Conservation (phyloP, 2,797 vertebrate genomes). For the Chelidonichthys spinosus region DNA sequence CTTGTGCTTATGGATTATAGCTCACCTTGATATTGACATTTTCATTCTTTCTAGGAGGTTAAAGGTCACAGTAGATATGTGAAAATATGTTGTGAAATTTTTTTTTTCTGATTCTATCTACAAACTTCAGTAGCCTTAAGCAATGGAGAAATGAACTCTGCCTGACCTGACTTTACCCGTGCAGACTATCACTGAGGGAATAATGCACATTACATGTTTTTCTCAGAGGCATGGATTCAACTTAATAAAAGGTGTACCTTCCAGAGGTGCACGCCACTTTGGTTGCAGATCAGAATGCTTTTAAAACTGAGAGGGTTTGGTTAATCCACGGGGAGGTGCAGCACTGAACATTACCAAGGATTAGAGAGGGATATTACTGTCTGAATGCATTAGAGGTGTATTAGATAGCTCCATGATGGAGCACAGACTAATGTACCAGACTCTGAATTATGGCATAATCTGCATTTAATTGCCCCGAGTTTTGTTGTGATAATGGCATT, state of each 20-base stretch:
- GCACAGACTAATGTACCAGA: constrained; percentile 77
- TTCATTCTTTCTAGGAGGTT: constrained; percentile 5
- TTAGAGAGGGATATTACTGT: constrained; percentile 79
- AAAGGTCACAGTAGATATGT: constrained; percentile 7
- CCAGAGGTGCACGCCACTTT: constrained; percentile 57
- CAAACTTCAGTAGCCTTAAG: neutral
- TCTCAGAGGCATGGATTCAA: constrained; percentile 33
- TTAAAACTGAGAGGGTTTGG: constrained; percentile 76
- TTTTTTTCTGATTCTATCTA: neutral
- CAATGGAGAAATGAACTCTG: constrained; percentile 4
- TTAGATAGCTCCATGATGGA: constrained; percentile 77
- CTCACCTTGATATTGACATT: neutral
- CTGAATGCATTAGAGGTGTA: constrained; percentile 82
- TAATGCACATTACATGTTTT: constrained; percentile 26
- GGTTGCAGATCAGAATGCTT: constrained; percentile 73
- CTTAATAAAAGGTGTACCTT: constrained; percentile 58
- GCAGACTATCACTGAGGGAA: constrained; percentile 16
- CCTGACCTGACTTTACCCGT: constrained; percentile 19
- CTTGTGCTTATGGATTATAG: neutral
- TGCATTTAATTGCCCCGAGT: constrained; percentile 81
- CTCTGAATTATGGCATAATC: constrained; percentile 78
- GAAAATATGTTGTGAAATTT: constrained; percentile 8
- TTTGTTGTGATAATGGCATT: constrained; percentile 79
- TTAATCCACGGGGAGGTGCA: constrained; percentile 77
- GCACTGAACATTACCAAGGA: constrained; percentile 77